Percentiles rank a stretch among this genome's conserved stretches.
Conservation (phyloP, 2,888 invertebrate genomes). For the Volucella bombylans region DNA sequence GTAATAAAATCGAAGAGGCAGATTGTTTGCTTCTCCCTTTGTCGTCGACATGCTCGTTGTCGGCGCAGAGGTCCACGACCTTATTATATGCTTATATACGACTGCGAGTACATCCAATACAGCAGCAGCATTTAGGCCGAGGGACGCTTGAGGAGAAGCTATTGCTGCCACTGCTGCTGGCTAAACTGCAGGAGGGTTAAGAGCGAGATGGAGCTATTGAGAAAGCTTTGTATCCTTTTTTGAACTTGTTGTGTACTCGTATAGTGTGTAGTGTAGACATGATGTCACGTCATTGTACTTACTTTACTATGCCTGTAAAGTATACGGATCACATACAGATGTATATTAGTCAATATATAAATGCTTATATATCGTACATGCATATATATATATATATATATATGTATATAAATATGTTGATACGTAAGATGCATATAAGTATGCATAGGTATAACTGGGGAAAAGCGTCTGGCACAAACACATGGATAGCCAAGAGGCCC, state of each 20-base stretch:
- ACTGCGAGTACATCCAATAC: slow-evolving; percentile 24
- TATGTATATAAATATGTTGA: slow-evolving; percentile 34
- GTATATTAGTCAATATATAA: too few species aligned
- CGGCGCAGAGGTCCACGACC: slow-evolving; percentile 71
- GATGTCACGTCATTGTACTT: slow-evolving; percentile 72
- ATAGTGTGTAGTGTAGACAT: slow-evolving; percentile 64
- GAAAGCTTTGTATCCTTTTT: slow-evolving; percentile 72
- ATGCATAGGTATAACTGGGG: slow-evolving; percentile 57
- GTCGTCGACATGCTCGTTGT: slow-evolving; percentile 69
- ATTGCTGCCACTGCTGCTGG: too few species aligned
- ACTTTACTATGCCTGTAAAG: slow-evolving; percentile 40
- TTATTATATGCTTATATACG: slow-evolving; percentile 72
- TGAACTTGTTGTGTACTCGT: slow-evolving; percentile 61
- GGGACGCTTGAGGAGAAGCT: slow-evolving; percentile 9
- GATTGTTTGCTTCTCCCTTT: slow-evolving; percentile 71
- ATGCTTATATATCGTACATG: slow-evolving; percentile 46
- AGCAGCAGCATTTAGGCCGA: slow-evolving; percentile 21
- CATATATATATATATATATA: slow-evolving; percentile 69
- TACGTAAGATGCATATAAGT: slow-evolving; percentile 21
- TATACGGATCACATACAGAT: not conserved
- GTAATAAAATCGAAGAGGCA: slow-evolving; percentile 74
- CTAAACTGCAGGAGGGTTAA: slow-evolving; percentile 12
- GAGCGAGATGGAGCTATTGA: slow-evolving; percentile 64
- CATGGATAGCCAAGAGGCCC: slow-evolving; percentile 26
- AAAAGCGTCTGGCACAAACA: slow-evolving; percentile 72